A percentile compares a stretch with the other conserved stretches of the same genome.
phyloP scores from a whole-genome alignment of 2,113 vertebrate species.

The Oostethus manadensis region DNA sequence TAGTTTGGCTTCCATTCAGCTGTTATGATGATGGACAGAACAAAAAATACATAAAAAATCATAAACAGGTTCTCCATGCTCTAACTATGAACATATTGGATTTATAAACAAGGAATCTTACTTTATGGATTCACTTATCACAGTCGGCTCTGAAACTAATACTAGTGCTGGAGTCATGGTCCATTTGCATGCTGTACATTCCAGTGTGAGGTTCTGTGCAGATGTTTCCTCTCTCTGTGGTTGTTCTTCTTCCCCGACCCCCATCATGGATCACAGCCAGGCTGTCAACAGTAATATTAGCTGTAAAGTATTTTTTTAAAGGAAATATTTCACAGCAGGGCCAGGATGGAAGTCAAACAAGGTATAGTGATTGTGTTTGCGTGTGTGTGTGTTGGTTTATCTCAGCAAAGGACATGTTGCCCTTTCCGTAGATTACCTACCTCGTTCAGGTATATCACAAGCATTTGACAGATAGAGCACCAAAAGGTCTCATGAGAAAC shows the following conservation, averaged over 20 bases:
- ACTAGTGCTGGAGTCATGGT: slow-evolving; percentile 46
- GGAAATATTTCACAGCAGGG: slow-evolving; percentile 8
- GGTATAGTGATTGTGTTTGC: slow-evolving; percentile 5
- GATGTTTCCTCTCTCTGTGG: slow-evolving; percentile 67
- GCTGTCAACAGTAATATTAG: background rate
- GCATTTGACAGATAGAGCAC: slow-evolving; percentile 7
- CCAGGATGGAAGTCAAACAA: background rate
- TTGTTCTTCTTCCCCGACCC: slow-evolving; percentile 41
- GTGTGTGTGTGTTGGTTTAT: background rate
- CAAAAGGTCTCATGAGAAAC: slow-evolving; percentile 12
- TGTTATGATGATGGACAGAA: too few relatives aligned
- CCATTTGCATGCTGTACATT: slow-evolving; percentile 44
- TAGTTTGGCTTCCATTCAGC: too few relatives aligned
- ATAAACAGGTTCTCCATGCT: too few relatives aligned
- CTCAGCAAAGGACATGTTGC: slow-evolving; percentile 20
- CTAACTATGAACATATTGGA: too few relatives aligned
- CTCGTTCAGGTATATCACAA: slow-evolving; percentile 30
- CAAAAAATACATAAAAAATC: too few relatives aligned
- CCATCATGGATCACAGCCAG: too few relatives aligned
- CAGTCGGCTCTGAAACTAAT: too few relatives aligned
- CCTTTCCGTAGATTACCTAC: slow-evolving; percentile 28
- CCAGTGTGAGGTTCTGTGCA: slow-evolving; percentile 49
- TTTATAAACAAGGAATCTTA: too few relatives aligned
- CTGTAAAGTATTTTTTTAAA: slow-evolving; percentile 2
- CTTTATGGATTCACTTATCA: too few relatives aligned